Conservation (phyloP, 1,140 invertebrate species). For the Bemisia tabaci region DNA sequence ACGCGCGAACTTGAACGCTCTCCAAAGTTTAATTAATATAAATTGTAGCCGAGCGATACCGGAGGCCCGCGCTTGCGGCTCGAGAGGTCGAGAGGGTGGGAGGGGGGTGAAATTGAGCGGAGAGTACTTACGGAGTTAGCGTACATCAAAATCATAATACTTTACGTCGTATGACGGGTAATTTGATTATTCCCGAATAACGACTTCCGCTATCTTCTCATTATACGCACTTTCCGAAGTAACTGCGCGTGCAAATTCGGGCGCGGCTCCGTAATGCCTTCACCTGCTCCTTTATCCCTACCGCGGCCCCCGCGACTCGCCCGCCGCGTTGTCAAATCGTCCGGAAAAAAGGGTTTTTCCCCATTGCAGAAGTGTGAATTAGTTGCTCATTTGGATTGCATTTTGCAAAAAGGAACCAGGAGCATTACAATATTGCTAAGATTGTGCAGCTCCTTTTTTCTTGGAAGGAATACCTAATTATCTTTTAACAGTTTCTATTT, state of each 20-base stretch:
- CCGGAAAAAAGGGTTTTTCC: no score
- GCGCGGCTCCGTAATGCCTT: background rate
- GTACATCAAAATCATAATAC: background rate
- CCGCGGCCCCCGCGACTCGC: no score
- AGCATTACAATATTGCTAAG: no score
- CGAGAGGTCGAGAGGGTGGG: background rate
- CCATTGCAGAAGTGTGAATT: no score
- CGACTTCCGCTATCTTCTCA: background rate
- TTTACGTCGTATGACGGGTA: background rate
- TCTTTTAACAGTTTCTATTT: no score
- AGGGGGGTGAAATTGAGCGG: background rate
- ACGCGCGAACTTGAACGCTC: background rate
- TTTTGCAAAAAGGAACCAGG: no score
- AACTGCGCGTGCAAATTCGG: background rate
- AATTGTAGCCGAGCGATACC: background rate
- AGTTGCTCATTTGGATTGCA: no score
- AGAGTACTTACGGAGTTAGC: background rate
- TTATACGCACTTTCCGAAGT: background rate
- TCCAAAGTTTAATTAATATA: background rate
- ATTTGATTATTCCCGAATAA: background rate
- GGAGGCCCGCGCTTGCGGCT: background rate
- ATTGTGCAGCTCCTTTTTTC: no score
- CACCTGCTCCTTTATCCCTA: background rate
- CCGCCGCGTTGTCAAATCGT: background rate
- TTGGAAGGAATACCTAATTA: no score